phyloP scores from a whole-genome alignment of 2,888 invertebrate species.

The Calliphora vomitoria region DNA sequence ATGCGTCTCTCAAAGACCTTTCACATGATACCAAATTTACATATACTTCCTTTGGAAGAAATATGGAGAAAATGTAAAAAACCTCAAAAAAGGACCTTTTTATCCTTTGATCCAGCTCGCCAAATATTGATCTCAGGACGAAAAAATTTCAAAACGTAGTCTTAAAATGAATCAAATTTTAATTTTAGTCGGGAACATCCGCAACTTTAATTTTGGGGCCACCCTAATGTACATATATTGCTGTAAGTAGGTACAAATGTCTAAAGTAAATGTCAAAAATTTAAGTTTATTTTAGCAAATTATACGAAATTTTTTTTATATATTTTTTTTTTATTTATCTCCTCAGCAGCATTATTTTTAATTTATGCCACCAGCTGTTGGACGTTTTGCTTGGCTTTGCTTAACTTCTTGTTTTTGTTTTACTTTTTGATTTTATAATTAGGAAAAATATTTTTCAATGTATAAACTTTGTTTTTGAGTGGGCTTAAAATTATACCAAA shows the following conservation, averaged over 20 bases:
- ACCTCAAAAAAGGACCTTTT: no score
- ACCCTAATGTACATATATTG: neutral
- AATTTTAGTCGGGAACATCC: no score
- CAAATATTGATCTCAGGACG: no score
- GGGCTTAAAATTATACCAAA: slow-evolving; percentile 24
- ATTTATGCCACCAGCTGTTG: slow-evolving; percentile 39
- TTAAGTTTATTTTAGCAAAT: slow-evolving; percentile 33
- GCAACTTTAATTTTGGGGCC: no score
- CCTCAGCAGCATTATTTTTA: slow-evolving; percentile 18
- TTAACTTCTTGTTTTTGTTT: neutral
- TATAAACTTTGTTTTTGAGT: slow-evolving; percentile 8
- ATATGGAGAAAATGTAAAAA: no score
- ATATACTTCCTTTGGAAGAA: no score
- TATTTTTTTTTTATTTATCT: slow-evolving; percentile 17
- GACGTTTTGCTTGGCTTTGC: neutral
- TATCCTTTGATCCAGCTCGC: no score
- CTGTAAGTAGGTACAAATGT: neutral
- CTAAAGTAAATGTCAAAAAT: slow-evolving; percentile 14
- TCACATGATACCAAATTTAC: no score
- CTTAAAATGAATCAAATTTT: no score
- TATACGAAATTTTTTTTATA: slow-evolving; percentile 1
- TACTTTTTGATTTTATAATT: slow-evolving; percentile 23
- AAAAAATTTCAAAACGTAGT: no score
- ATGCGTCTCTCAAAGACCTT: no score
- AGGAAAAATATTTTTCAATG: neutral